Percentiles rank a stretch among this genome's conserved stretches.
Conservation (phyloP, 2,888 invertebrate species). For the Anodontia alba region DNA sequence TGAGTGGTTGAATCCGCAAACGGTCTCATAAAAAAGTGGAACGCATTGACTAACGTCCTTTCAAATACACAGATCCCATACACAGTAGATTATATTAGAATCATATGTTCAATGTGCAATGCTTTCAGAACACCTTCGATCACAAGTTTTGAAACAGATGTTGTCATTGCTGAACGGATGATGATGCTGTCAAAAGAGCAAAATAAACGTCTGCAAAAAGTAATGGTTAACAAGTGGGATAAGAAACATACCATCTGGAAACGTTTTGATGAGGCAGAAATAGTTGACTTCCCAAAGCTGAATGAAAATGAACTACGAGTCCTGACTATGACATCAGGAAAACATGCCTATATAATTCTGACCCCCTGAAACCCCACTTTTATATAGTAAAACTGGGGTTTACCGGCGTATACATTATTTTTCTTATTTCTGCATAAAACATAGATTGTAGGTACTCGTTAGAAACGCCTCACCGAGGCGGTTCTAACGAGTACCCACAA, state of each 20-base stretch:
- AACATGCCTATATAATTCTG: too few species aligned
- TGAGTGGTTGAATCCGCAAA: conserved; percentile 24
- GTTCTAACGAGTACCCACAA: too few species aligned
- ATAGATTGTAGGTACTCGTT: too few species aligned
- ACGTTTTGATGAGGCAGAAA: not conserved
- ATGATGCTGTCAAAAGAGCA: not conserved
- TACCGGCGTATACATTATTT: too few species aligned
- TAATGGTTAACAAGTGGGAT: not conserved
- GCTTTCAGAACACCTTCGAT: conserved; percentile 1
- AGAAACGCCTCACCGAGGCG: too few species aligned
- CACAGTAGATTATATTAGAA: not conserved
- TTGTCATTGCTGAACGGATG: not conserved
- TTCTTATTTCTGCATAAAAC: too few species aligned
- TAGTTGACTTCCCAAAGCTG: not conserved
- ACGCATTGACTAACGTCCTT: conserved; percentile 11
- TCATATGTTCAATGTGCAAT: conserved; percentile 3
- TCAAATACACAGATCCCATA: not conserved
- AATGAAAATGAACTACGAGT: not conserved
- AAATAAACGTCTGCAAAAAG: not conserved
- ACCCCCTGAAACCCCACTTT: too few species aligned
- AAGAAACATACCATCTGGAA: not conserved
- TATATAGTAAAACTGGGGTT: too few species aligned
- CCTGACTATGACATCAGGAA: too few species aligned
- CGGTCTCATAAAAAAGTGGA: conserved; percentile 27
- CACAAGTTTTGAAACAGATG: not conserved